phyloP scores from a whole-genome alignment of 2,113 vertebrate genomes.

The Pseudois nayaur region DNA sequence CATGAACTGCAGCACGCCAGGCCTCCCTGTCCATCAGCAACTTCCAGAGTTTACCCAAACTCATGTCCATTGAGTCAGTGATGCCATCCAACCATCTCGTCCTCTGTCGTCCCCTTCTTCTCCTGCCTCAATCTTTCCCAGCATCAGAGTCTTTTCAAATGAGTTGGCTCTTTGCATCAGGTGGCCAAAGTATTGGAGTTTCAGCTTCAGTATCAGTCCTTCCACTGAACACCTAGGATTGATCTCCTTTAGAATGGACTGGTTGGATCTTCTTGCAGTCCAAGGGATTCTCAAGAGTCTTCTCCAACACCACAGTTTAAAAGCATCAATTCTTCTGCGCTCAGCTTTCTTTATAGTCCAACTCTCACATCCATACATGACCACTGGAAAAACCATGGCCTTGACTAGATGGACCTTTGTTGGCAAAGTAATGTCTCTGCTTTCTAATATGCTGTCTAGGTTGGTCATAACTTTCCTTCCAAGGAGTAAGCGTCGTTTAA shows the following conservation, averaged over 20 bases:
- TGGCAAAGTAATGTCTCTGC: not conserved
- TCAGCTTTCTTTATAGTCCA: not conserved
- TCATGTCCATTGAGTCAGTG: not conserved
- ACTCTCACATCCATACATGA: not conserved
- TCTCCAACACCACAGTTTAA: not conserved
- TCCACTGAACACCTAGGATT: not conserved
- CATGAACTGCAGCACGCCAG: not conserved
- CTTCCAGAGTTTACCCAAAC: too few species aligned
- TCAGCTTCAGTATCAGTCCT: not conserved
- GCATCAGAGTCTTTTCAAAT: not conserved
- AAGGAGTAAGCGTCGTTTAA: not conserved
- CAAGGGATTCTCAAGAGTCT: not conserved
- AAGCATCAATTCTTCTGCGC: rapidly evolving
- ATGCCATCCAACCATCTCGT: not conserved
- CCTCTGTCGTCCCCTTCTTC: not conserved
- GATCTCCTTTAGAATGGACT: not conserved
- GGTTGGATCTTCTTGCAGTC: not conserved
- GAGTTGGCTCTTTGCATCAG: not conserved
- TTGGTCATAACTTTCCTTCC: not conserved
- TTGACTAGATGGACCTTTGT: not conserved
- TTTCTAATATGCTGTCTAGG: not conserved
- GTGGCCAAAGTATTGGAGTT: not conserved
- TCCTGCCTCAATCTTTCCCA: not conserved
- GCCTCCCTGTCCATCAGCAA: not conserved
- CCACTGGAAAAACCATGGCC: not conserved